Evolutionary conservation across 2,888 invertebrate genomes (phyloP), one percentile per base, ranked within the genome.

Genomic region (Falcaria lacertinaria): DNA sequence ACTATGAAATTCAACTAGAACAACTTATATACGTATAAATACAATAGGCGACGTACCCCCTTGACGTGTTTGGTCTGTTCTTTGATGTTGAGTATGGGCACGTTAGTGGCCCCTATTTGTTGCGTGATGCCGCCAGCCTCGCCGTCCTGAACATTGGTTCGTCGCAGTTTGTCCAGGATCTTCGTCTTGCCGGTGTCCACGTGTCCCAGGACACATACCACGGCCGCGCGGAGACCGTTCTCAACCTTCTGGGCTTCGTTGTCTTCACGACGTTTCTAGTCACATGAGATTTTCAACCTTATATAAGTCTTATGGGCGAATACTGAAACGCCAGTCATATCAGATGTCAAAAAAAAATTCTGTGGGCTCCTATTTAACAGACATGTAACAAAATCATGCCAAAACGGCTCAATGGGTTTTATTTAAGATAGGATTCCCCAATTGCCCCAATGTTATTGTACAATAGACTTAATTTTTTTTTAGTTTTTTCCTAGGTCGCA

Each of bases 181-280:
- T 99, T 99, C 0, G 99, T 99, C 91, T 99, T 99, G 45, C 99
- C 99, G 0, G 99, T 99, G 88, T 99, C 99, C 39, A 99, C 99
- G 79, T 99, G 99, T 0, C 99, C 99, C 1, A 99, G 88, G 0
- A 99, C 99, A 75, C 99, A 99, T 1, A 99, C 98, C 1, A 99
- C 98, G 0, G 99, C 97, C 0, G 99, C 97, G 36, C 99, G 92
- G 1, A 99, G 91, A 34, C 82, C 75, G 40, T 88, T 88, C 47
- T 82, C 79, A 0, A 50, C 60, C 66, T 82, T 87, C 46, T 87
- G 89, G 6, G 78, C 76, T 56, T 90, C 90, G 38, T 89, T 89
- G 0, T 90, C 90, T 66, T 81, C 82, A 22, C 79, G 76, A 39
- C 89, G 85, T 88, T 90, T 89, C 89, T 89, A 60, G n/a, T n/a